These are phyloP conservation scores for Taphrorychus bicolor DNA, from an alignment of 2,888 invertebrate species.

Conservation along the genomic window DNA sequence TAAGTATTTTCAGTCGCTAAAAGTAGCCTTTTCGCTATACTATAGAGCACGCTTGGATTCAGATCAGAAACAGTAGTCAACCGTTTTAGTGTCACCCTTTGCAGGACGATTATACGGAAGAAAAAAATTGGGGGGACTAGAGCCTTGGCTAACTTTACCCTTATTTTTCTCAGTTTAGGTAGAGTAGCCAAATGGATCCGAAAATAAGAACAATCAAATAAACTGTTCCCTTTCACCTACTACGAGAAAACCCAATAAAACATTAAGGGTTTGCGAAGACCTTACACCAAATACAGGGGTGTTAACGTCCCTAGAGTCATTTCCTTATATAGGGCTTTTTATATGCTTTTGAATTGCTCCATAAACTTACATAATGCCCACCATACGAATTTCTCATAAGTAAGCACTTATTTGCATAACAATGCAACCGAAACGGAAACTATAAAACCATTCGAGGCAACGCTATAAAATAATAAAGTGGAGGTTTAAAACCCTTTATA, in stretches of 20 bases:
- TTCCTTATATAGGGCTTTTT: conserved; percentile 2
- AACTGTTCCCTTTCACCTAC: not conserved
- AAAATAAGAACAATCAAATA: no score
- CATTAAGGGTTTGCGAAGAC: not conserved
- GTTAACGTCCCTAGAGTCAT: conserved; percentile 1
- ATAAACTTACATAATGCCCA: not conserved
- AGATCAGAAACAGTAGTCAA: no score
- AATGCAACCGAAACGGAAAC: not conserved
- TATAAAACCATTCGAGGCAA: not conserved
- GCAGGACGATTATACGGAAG: no score
- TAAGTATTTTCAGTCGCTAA: no score
- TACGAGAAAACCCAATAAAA: not conserved
- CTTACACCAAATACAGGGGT: not conserved
- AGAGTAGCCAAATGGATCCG: no score
- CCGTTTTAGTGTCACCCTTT: no score
- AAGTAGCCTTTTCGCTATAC: no score
- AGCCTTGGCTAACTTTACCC: no score
- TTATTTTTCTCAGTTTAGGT: no score
- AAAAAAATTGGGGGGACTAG: no score
- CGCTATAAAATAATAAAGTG: not conserved
- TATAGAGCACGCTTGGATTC: no score
- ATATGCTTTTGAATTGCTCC: not conserved
- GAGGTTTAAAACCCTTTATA: not conserved
- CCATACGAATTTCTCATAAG: not conserved
- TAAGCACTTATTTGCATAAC: not conserved